A percentile compares a stretch with the other conserved stretches of the same genome.
Evolutionary conservation across 2,797 vertebrate genomes (phyloP).

Genomic region (Falco cherrug): DNA sequence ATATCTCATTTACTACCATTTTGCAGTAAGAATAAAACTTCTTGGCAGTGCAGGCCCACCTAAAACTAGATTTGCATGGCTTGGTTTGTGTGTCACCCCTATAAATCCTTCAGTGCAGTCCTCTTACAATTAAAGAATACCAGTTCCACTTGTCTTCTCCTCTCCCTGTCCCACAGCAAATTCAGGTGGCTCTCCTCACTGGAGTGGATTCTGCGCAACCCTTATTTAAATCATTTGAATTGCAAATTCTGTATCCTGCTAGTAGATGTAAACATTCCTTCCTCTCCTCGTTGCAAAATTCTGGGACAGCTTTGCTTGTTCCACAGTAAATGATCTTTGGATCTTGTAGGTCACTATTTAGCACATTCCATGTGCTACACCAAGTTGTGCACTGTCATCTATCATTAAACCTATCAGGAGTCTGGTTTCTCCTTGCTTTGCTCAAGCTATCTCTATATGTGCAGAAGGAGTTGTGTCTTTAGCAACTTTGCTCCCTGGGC

Average conservation of each 20-base stretch:
- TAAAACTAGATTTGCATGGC: background rate
- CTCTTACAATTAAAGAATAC: background rate
- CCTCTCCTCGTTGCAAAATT: background rate
- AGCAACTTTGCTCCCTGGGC: background rate
- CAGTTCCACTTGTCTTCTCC: background rate
- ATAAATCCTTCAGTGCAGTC: background rate
- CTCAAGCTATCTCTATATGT: background rate
- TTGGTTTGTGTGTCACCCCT: background rate
- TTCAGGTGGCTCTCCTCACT: background rate
- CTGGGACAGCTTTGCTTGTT: background rate
- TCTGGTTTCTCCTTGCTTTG: background rate
- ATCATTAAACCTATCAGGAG: background rate
- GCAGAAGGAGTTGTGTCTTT: background rate
- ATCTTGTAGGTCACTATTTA: background rate
- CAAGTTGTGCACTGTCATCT: background rate
- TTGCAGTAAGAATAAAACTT: background rate
- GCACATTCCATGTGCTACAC: background rate
- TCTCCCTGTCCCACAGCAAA: background rate
- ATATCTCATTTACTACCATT: background rate
- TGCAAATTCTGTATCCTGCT: background rate
- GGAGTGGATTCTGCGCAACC: background rate
- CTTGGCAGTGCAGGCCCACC: background rate
- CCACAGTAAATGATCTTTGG: background rate
- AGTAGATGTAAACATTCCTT: background rate
- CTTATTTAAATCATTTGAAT: background rate